A percentile compares a stretch with the other conserved stretches of the same genome.
Evolutionary conservation across 2,113 vertebrate species (phyloP).

Genomic region (Clarias magur): DNA sequence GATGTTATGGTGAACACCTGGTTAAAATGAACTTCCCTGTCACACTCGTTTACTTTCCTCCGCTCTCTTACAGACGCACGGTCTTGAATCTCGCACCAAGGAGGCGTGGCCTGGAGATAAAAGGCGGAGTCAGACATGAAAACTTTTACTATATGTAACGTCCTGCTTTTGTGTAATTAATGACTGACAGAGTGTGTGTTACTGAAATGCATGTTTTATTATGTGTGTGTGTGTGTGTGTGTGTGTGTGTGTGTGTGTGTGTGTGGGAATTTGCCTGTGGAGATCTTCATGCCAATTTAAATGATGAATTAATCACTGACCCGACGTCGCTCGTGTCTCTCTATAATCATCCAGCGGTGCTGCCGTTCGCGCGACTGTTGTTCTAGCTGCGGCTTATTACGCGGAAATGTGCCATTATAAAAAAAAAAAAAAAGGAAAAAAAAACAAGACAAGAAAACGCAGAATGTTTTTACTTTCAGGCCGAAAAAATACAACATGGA

Average conservation of each 20-base stretch:
- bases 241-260: neutral
- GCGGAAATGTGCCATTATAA: neutral
- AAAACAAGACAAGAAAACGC: neutral
- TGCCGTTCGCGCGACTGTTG: neutral
- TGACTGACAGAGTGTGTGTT: too few relatives aligned
- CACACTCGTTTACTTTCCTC: neutral
- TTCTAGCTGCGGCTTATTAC: neutral
- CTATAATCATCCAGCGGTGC: neutral
- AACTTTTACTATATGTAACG: too few relatives aligned
- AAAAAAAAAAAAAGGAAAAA: too few relatives aligned
- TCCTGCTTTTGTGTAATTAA: too few relatives aligned
- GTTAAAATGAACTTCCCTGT: neutral
- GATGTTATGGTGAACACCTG: constrained; percentile 45
- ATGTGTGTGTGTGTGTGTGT: neutral
- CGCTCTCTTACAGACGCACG: too few relatives aligned
- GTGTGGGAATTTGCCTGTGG: constrained; percentile 6
- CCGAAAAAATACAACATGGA: neutral
- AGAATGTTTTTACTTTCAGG: neutral
- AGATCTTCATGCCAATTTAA: constrained; percentile 13
- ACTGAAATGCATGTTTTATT: too few relatives aligned
- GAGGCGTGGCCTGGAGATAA: too few relatives aligned
- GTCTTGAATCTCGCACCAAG: too few relatives aligned
- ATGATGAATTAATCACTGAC: constrained; percentile 28
- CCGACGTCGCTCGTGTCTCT: neutral
- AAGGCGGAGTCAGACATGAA: too few relatives aligned